Conservation (phyloP, 2,797 vertebrate genomes). For the Neoniphon sammara region DNA sequence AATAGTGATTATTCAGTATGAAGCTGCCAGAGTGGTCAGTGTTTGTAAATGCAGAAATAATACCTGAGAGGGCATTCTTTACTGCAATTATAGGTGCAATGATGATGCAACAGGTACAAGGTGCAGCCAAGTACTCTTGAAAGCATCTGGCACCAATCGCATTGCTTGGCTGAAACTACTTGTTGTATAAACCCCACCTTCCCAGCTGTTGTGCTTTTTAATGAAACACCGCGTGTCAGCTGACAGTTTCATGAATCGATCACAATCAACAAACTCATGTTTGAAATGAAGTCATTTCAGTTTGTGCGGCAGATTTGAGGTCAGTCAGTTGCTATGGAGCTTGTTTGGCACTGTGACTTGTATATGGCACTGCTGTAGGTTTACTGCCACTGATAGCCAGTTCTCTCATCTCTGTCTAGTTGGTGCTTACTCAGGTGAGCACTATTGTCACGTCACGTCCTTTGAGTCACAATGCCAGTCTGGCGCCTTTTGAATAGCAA, state of each 20-base stretch:
- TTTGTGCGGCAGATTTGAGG: slow-evolving; percentile 34
- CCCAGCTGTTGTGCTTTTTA: slow-evolving; percentile 29
- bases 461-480: slow-evolving; percentile 66
- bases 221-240: slow-evolving; percentile 25
- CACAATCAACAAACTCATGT: slow-evolving; percentile 17
- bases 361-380: slow-evolving; percentile 53
- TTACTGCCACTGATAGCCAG: slow-evolving; percentile 61
- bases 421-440: slow-evolving; percentile 64
- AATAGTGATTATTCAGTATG: slow-evolving; percentile 44
- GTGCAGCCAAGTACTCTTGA: slow-evolving; percentile 28
- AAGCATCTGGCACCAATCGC: slow-evolving; percentile 1
- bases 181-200: slow-evolving; percentile 19
- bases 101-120: slow-evolving; percentile 35
- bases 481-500: slow-evolving; percentile 81
- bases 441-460: slow-evolving; percentile 57
- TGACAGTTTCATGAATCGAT: slow-evolving; percentile 44
- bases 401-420: slow-evolving; percentile 19
- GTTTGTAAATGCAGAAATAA: slow-evolving; percentile 20
- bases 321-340: slow-evolving; percentile 44
- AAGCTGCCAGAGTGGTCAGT: neutral
- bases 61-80: slow-evolving; percentile 5
- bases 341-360: slow-evolving; percentile 54
- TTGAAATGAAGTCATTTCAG: neutral
- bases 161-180: slow-evolving; percentile 28
- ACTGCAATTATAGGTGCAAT: slow-evolving; percentile 3